Evolutionary conservation across 2,888 invertebrate species (phyloP).

Genomic region (Cryptocephalus moraei): DNA sequence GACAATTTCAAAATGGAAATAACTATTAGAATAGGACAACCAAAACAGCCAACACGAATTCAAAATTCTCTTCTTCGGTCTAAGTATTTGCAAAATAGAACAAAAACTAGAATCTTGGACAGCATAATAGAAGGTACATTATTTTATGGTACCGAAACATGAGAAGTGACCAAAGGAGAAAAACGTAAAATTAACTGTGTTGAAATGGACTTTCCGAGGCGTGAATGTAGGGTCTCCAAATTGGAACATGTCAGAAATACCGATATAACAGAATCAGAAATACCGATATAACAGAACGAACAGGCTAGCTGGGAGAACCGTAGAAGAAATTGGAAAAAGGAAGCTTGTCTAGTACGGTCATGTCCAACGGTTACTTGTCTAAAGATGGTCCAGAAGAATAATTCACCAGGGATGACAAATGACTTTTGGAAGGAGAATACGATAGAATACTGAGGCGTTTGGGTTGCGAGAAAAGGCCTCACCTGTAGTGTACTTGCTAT

Average conservation of each 20-base stretch:
- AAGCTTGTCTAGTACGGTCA: background rate
- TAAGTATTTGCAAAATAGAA: background rate
- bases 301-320: background rate
- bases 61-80: slow-evolving; percentile 1
- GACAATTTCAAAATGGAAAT: background rate
- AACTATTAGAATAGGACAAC: background rate
- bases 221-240: background rate
- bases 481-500: background rate
- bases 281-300: background rate
- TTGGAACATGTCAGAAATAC: background rate
- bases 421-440: background rate
- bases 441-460: background rate
- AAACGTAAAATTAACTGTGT: background rate
- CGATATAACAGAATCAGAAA: no score
- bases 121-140: background rate
- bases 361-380: background rate
- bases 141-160: background rate
- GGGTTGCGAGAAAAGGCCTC: background rate
- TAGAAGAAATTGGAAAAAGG: background rate
- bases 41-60: background rate
- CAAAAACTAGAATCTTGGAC: no score
- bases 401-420: background rate
- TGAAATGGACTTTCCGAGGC: background rate
- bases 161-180: background rate
- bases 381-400: background rate